A percentile compares a stretch with the other conserved stretches of the same genome.
phyloP scores from a whole-genome alignment of 2,113 vertebrate genomes.

The Paedocypris sp. region DNA sequence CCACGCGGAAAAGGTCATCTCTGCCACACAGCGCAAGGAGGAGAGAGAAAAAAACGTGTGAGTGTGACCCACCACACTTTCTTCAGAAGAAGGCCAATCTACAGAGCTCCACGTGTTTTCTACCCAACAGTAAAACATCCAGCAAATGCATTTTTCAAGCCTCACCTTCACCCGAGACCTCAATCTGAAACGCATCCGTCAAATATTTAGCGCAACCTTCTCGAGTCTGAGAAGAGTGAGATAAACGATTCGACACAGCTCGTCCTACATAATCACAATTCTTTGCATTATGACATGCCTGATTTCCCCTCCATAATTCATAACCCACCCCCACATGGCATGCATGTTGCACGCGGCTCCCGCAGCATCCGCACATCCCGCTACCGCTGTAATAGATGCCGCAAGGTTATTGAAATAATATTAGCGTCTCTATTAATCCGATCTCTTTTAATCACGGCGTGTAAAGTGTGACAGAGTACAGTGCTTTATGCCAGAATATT shows the following conservation, averaged over 20 bases:
- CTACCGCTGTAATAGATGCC: constrained; percentile 38
- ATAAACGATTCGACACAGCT: constrained; percentile 6
- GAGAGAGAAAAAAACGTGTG: constrained; percentile 6
- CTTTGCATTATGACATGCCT: background rate
- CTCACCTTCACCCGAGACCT: too few species aligned
- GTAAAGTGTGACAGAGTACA: background rate
- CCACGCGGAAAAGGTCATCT: constrained; percentile 83
- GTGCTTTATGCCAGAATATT: constrained; percentile 43
- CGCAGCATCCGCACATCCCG: background rate
- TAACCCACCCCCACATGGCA: constrained; percentile 10
- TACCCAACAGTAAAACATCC: too few species aligned
- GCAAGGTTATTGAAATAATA: too few species aligned
- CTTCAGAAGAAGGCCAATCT: too few species aligned
- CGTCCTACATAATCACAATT: background rate
- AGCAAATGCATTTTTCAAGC: too few species aligned
- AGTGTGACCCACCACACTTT: background rate
- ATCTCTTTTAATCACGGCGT: constrained; percentile 8
- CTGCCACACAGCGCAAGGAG: constrained; percentile 46
- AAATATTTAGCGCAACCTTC: too few species aligned
- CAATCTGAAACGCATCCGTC: too few species aligned
- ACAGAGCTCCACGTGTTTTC: too few species aligned
- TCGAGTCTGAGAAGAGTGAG: background rate
- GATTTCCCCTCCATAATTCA: constrained; percentile 17
- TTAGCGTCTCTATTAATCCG: constrained; percentile 38
- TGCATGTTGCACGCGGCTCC: background rate